Base-by-base conservation (phyloP, 2,888 invertebrate species). In the Pyralis farinalis region DNA sequence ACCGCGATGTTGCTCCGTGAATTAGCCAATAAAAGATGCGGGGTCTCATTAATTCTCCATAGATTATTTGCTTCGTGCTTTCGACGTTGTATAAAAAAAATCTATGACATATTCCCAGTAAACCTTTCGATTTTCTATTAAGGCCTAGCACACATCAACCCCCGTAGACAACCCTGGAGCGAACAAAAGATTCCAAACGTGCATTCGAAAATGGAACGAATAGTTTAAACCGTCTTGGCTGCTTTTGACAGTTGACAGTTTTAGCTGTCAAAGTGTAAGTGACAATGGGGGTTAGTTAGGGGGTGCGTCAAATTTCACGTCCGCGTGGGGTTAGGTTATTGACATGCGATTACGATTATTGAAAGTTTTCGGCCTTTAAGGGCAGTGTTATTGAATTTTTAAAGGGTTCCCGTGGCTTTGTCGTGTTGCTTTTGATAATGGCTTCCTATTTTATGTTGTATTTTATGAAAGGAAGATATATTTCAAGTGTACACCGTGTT, bases 201-300 rank as follows among this genome's bases (percentile, higher is more conserved):
- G 75, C 74, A 57, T 64, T 65, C 48, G 70, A 72, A 75, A 74
- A 76, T 71, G 65, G 70, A 72, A 71, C 70, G 82, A 85, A 81
- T 81, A 85, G 86, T 86, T 87, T 88, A 86, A 87, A 84, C 76
- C 82, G 73, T 71, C 85, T 84, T 79, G 71, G 70, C 82, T 86
- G 87, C 77, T 71, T 87, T 82, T 87, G 87, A 87, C 87, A 86
- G 87, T 88, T 87, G 86, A 86, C 87, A 86, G 86, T 84, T 82
- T 82, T 79, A 81, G 66, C 77, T 82, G 84, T 83, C 81, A 77
- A 75, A 73, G 64, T 49, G 62, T 51, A 61, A 65, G 63, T 61
- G 71, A 85, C 84, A 83, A 83, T 81, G 58, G 79, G 57, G 73
- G 73, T 75, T 83, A 80, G 81, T 80, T 61, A 64, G 77, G 81